Evolutionary conservation across 2,797 vertebrate species (phyloP), one percentile per base, ranked within the genome.

Genomic region (Tenualosa ilisha): DNA sequence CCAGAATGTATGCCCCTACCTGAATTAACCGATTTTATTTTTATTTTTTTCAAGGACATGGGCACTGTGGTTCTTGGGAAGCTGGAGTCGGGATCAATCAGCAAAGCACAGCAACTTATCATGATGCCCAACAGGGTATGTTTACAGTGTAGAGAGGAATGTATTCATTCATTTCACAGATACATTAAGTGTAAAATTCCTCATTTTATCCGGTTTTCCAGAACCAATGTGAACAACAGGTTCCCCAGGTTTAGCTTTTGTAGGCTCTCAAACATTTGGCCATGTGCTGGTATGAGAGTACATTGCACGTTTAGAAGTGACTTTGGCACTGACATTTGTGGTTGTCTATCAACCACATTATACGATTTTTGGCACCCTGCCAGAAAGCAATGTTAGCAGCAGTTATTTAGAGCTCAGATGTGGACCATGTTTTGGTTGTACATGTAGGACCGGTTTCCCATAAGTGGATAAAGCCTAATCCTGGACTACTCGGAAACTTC

Each of bases 71-170:
- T 99, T 89, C 93, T 99, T 85, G 98, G 98, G 84, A 99, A 99
- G 93, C 95, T 99, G 92, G 98, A 99, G 94, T 99, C 98, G 0
- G 98, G 98, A 86, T 97, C 94, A 83, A 98, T 99, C 95, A 95
- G 95, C 93, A 99, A 99, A 97, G 97, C 97, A 89, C 97, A 99
- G 83, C 98, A 99, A 91, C 97, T 99, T 85, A 97, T 98, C 87
- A 99, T 99, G 98, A 99, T 99, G 98, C 98, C 98, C 91, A 99
- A 99, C 95, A 97, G 98, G 96, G 98, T 99, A 93, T 93, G 94
- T 43, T 22, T 43, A 46, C 17, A 63, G 59, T 24, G 6, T 6
- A 63, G 22, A 24, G 4, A 63, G 1, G 22, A 13, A 68, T 31
- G 31, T 31, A 31, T 31, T 31, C 31, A 31, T 31, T 31, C 31